Conservation (phyloP, 2,113 vertebrate species). For the Onychostoma macrolepis region DNA sequence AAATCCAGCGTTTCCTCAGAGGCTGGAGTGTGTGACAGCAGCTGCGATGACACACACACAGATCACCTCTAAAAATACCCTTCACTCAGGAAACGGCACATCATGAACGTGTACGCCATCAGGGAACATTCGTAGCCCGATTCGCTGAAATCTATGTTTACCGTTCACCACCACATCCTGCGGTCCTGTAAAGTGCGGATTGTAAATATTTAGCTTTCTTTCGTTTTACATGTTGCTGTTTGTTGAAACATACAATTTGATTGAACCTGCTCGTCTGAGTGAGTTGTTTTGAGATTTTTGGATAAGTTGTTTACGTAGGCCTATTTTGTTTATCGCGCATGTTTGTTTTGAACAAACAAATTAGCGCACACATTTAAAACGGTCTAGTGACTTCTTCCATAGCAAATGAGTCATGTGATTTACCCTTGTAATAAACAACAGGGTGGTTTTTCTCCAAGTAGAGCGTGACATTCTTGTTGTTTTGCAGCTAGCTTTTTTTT, state of each 20-base stretch:
- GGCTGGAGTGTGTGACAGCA: slow-evolving; percentile 16
- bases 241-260: neutral
- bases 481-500: neutral
- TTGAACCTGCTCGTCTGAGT: neutral
- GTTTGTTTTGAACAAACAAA: slow-evolving; percentile 27
- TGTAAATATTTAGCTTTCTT: slow-evolving; percentile 6
- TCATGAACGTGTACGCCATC: neutral
- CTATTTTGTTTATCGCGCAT: neutral
- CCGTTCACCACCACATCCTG: neutral
- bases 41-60: slow-evolving; percentile 31
- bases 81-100: slow-evolving; percentile 35
- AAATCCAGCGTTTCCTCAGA: slow-evolving; percentile 13
- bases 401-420: slow-evolving; percentile 28
- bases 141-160: neutral
- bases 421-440: neutral
- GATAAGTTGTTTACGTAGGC: neutral
- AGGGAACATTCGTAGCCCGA: neutral
- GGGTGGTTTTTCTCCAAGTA: slow-evolving; percentile 4
- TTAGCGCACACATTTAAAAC: neutral
- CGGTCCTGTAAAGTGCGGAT: neutral
- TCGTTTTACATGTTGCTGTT: neutral
- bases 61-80: slow-evolving; percentile 49
- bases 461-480: neutral
- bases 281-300: neutral
- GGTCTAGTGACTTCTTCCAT: neutral